Evolutionary conservation across 2,113 vertebrate genomes (phyloP).

Genomic region (Anolis sagrei): DNA sequence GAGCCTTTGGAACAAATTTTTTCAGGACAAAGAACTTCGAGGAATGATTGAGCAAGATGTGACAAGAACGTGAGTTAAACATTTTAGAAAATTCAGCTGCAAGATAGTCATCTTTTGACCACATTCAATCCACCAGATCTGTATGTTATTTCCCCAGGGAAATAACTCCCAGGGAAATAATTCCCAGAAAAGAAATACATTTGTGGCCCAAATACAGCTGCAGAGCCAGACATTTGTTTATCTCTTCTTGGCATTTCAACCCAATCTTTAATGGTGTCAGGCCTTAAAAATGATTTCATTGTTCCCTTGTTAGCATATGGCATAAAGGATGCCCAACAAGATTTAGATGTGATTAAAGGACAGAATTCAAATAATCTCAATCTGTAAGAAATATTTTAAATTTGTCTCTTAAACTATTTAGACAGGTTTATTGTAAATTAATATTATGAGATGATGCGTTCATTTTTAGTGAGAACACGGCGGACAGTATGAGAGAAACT

Average conservation of each 20-base stretch:
- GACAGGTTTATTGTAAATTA: slow-evolving; percentile 63
- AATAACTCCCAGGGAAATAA: neutral
- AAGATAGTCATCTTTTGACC: neutral
- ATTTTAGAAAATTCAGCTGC: neutral
- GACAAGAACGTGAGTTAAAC: slow-evolving; percentile 87
- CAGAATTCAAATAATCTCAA: slow-evolving; percentile 40
- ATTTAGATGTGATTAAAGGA: neutral
- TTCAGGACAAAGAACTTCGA: slow-evolving; percentile 98
- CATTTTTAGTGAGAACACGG: slow-evolving; percentile 35
- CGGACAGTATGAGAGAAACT: slow-evolving; percentile 42
- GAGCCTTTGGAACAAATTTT: slow-evolving; percentile 93
- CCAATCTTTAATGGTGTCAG: neutral
- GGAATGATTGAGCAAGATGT: slow-evolving; percentile 98
- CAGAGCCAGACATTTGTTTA: slow-evolving; percentile 3
- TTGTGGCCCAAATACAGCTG: neutral
- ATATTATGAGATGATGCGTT: slow-evolving; percentile 52
- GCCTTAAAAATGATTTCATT: neutral
- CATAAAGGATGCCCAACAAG: no score
- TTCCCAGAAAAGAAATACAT: no score
- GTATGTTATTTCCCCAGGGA: neutral
- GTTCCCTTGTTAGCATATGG: neutral
- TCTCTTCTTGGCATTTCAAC: neutral
- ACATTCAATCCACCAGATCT: neutral
- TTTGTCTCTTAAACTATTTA: slow-evolving; percentile 43
- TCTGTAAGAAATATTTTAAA: slow-evolving; percentile 34